Conservation (phyloP, 1,140 invertebrate species). For the Drosophila sp. region DNA sequence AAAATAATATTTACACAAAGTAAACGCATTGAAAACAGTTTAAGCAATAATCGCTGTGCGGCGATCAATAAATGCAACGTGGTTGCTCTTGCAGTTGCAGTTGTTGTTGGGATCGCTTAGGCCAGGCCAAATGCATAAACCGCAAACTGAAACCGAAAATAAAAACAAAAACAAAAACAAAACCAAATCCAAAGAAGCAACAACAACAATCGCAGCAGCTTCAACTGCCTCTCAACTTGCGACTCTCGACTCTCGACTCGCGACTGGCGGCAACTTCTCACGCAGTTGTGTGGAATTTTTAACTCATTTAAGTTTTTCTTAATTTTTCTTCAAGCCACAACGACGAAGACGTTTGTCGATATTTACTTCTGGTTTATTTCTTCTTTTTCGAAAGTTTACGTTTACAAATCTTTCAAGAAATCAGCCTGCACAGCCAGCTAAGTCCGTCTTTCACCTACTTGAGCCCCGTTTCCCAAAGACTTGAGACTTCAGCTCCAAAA, state of each 20-base stretch:
- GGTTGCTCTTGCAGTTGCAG: conserved; percentile 14
- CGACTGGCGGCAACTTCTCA: conserved; percentile 72
- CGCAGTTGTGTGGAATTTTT: conserved; percentile 79
- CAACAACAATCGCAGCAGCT: conserved; percentile 18
- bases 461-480: conserved; percentile 21
- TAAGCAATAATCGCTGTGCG: conserved; percentile 81
- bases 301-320: conserved; percentile 81
- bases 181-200: conserved; percentile 11
- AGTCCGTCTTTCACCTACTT: conserved; percentile 73
- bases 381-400: conserved; percentile 77
- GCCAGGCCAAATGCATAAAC: conserved; percentile 35
- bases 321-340: conserved; percentile 60
- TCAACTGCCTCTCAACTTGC: conserved; percentile 7
- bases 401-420: conserved; percentile 80
- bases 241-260: conserved; percentile 15
- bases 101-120: conserved; percentile 5
- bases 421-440: conserved; percentile 52
- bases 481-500: background rate
- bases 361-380: conserved; percentile 75
- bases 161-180: conserved; percentile 25
- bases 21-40: conserved; percentile 84
- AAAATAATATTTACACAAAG: conserved; percentile 81
- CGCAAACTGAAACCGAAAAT: conserved; percentile 31
- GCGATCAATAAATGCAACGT: conserved; percentile 75
- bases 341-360: conserved; percentile 65